phyloP scores from a whole-genome alignment of 2,113 vertebrate genomes.

The Calidris pugnax region DNA sequence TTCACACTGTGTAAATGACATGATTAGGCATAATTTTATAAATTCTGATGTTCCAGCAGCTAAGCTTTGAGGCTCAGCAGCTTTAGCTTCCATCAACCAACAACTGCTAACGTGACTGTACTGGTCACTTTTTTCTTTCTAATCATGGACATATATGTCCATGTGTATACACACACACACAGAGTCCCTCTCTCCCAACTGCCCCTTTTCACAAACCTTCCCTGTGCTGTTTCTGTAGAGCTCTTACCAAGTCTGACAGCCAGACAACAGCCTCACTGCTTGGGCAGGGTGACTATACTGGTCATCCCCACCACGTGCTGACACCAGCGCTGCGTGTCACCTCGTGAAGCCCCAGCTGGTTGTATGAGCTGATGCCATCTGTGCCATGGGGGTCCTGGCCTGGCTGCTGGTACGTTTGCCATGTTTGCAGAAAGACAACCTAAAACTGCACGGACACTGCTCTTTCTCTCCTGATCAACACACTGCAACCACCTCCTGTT shows the following conservation, averaged over 20 bases:
- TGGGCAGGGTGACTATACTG: neutral
- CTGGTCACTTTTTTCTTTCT: fast-evolving
- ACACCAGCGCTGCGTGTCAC: neutral
- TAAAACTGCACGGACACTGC: neutral
- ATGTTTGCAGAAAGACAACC: fast-evolving
- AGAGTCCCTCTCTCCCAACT: no score
- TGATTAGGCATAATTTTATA: neutral
- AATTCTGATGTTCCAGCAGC: neutral
- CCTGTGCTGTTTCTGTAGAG: fast-evolving
- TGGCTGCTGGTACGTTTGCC: neutral
- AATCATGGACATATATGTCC: fast-evolving
- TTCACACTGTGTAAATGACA: neutral
- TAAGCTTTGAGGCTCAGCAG: neutral
- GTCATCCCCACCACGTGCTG: fast-evolving
- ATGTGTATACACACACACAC: fast-evolving
- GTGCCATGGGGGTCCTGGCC: neutral
- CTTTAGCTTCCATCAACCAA: neutral
- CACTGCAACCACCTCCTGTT: neutral
- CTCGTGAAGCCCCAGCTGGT: neutral
- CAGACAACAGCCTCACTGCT: fast-evolving
- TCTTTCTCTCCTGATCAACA: neutral
- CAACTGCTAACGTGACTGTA: no score
- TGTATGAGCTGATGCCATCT: fast-evolving
- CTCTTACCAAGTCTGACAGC: neutral
- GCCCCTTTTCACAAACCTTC: neutral